phyloP scores from a whole-genome alignment of 2,113 vertebrate species.

The Crotalus viridis region DNA sequence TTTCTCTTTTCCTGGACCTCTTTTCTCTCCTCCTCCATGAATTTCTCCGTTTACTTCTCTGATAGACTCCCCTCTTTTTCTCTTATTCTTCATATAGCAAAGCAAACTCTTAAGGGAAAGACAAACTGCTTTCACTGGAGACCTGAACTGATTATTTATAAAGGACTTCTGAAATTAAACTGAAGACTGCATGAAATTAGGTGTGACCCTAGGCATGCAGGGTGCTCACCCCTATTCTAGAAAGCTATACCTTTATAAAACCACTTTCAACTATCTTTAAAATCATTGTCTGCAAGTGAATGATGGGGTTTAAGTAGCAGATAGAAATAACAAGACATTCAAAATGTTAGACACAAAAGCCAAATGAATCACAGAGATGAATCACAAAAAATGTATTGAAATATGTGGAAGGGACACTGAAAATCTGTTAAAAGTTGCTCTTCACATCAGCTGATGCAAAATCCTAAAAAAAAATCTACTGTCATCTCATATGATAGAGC shows the following conservation, averaged over 20 bases:
- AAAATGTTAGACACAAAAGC: background rate
- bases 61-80: background rate
- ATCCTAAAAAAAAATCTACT: background rate
- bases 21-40: background rate
- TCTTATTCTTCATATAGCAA: background rate
- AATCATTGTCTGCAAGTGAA: background rate
- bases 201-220: background rate
- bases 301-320: background rate
- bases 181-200: background rate
- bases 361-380: background rate
- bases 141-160: background rate
- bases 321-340: background rate
- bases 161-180: background rate
- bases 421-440: background rate
- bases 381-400: background rate
- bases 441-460: background rate
- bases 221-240: background rate
- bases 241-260: background rate
- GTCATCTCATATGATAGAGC: background rate
- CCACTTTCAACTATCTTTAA: background rate
- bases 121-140: background rate
- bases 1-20: background rate
- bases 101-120: background rate
- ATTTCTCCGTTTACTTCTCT: background rate
- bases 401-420: background rate